Evolutionary conservation across 2,888 invertebrate genomes (phyloP).

Genomic region (Synanthedon vespiformis): DNA sequence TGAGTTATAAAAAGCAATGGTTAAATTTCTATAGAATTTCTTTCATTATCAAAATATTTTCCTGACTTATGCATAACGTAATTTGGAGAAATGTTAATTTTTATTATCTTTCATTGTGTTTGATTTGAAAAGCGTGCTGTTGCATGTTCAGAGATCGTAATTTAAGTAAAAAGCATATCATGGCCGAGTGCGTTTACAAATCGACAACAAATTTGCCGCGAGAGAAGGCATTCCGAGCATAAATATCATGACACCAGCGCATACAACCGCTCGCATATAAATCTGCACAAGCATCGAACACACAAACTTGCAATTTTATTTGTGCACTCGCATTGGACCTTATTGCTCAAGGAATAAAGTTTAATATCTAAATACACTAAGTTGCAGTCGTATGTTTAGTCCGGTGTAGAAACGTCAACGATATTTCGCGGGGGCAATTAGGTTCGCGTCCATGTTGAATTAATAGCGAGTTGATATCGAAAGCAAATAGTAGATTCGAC

Average conservation of each 20-base stretch:
- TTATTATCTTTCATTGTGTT: no score
- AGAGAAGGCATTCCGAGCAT: constrained; percentile 27
- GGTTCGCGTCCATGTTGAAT: constrained; percentile 30
- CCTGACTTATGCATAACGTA: no score
- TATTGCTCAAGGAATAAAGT: not conserved
- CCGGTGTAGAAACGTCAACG: constrained; percentile 26
- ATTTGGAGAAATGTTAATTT: no score
- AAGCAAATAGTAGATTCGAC: constrained; percentile 12
- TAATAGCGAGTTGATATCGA: constrained; percentile 34
- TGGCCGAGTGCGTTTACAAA: constrained; percentile 25
- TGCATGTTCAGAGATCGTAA: not conserved
- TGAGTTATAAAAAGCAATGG: no score
- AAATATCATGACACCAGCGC: constrained; percentile 37
- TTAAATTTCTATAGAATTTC: no score
- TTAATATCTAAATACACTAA: not conserved
- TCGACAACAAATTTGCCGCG: constrained; percentile 28
- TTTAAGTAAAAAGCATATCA: not conserved
- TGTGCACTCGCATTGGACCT: constrained; percentile 2
- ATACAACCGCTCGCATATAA: constrained; percentile 26
- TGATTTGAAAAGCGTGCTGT: not conserved
- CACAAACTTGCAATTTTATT: constrained; percentile 11
- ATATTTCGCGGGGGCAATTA: constrained; percentile 44
- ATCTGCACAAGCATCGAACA: constrained; percentile 23
- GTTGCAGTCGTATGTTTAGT: not conserved
- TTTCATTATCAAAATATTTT: no score